Evolutionary conservation across 2,797 vertebrate species (phyloP).

Genomic region (Ibycter americanus): DNA sequence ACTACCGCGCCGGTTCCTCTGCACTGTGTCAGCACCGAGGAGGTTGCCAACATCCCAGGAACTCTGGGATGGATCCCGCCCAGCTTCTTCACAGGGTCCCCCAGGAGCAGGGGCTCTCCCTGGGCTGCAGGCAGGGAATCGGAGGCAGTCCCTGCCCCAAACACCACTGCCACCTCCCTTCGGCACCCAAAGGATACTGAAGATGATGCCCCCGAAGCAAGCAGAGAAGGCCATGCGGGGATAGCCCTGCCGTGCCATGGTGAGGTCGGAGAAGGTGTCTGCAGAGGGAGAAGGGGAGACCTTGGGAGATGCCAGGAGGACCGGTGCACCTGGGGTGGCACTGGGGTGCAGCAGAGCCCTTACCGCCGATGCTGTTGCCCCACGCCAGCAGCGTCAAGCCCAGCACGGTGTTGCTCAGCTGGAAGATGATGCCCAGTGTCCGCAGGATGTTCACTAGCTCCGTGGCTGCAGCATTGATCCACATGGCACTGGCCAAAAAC

Average conservation of each 20-base stretch:
- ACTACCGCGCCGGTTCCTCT: fast-evolving
- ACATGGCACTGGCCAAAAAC: conserved; percentile 90
- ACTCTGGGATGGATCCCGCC: neutral
- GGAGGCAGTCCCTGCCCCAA: neutral
- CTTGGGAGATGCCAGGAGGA: neutral
- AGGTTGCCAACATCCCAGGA: fast-evolving
- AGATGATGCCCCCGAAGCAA: conserved; percentile 97
- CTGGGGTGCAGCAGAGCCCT: neutral
- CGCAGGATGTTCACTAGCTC: conserved; percentile 93
- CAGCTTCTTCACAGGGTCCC: neutral
- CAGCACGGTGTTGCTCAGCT: conserved; percentile 93
- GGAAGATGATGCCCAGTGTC: conserved; percentile 88
- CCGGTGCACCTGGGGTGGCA: fast-evolving
- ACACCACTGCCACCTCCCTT: neutral
- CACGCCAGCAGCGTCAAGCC: conserved; percentile 95
- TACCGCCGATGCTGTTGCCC: conserved; percentile 98
- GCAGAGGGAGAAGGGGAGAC: neutral
- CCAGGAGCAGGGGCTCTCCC: neutral
- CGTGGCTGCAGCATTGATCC: conserved; percentile 88
- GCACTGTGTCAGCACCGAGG: fast-evolving
- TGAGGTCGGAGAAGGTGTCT: conserved; percentile 95
- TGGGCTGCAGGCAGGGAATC: neutral
- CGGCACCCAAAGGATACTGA: conserved; percentile 89
- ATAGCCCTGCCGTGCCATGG: conserved; percentile 93
- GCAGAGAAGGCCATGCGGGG: conserved; percentile 97